Conservation (phyloP, 1,140 invertebrate species). For the Spodoptera litura region DNA sequence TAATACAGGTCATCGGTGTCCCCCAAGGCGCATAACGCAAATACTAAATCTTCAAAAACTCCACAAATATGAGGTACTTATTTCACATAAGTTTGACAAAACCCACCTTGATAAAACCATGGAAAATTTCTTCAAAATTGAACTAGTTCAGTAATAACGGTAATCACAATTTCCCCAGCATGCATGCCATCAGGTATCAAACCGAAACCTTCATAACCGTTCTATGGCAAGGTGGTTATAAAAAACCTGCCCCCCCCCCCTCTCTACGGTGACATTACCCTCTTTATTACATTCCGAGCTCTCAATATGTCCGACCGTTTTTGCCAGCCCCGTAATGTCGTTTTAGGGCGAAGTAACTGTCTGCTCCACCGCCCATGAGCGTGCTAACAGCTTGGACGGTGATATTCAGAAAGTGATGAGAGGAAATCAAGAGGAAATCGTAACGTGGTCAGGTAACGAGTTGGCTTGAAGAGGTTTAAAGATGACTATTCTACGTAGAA, state of each 20-base stretch:
- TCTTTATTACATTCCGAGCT: conserved; percentile 65
- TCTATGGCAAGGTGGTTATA: conserved; percentile 57
- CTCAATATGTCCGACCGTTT: conserved; percentile 58
- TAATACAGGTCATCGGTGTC: too few relatives aligned
- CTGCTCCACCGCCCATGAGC: conserved; percentile 4
- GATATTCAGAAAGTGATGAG: conserved; percentile 24
- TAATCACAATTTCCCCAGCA: neutral
- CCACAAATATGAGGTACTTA: too few relatives aligned
- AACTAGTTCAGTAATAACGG: too few relatives aligned
- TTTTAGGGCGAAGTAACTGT: conserved; percentile 47
- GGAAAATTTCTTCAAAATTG: too few relatives aligned
- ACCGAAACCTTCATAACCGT: conserved; percentile 12
- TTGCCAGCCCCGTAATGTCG: conserved; percentile 53
- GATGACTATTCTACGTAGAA: neutral
- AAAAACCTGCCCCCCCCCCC: conserved; percentile 52
- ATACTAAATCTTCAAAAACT: too few relatives aligned
- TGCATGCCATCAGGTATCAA: neutral
- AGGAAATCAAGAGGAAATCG: neutral
- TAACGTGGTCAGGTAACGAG: neutral
- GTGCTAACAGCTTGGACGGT: neutral
- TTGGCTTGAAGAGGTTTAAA: neutral
- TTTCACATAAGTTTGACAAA: too few relatives aligned
- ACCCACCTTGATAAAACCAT: neutral
- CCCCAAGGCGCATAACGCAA: neutral
- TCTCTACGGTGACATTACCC: conserved; percentile 51